Percentiles rank a stretch among this genome's conserved stretches.
Evolutionary conservation across 2,113 vertebrate species (phyloP).

Genomic region (Enhydra lutris): DNA sequence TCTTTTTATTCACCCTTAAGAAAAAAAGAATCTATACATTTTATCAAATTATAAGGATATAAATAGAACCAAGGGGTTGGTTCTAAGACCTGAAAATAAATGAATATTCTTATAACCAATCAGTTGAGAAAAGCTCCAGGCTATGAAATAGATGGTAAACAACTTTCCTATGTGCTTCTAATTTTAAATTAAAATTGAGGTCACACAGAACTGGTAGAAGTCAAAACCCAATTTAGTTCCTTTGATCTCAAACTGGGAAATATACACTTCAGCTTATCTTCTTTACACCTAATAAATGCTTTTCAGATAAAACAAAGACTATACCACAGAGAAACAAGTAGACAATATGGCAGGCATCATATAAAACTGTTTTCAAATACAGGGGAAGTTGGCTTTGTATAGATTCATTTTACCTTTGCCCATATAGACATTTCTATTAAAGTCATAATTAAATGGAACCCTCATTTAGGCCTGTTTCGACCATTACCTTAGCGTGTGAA

Average conservation of each 20-base stretch:
- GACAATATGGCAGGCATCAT: neutral
- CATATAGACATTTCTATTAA: neutral
- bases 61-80: constrained; percentile 20
- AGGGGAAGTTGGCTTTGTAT: neutral
- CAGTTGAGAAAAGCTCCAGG: constrained; percentile 2
- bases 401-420: neutral
- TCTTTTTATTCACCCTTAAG: neutral
- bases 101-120: constrained; percentile 43
- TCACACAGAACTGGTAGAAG: constrained; percentile 30
- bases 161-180: constrained; percentile 45
- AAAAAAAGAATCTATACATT: neutral
- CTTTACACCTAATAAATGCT: neutral
- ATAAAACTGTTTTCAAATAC: neutral
- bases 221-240: constrained; percentile 57
- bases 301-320: constrained; percentile 9
- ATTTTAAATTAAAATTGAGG: constrained; percentile 70
- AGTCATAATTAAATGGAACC: constrained; percentile 3
- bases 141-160: constrained; percentile 45
- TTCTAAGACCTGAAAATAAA: constrained; percentile 45
- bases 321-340: neutral
- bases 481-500: neutral
- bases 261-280: neutral
- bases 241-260: constrained; percentile 29
- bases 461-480: neutral
- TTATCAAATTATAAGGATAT: constrained; percentile 32